These are phyloP conservation scores for Patella pellucida DNA, from an alignment of 2,888 invertebrate genomes.

Conservation along the genomic window DNA sequence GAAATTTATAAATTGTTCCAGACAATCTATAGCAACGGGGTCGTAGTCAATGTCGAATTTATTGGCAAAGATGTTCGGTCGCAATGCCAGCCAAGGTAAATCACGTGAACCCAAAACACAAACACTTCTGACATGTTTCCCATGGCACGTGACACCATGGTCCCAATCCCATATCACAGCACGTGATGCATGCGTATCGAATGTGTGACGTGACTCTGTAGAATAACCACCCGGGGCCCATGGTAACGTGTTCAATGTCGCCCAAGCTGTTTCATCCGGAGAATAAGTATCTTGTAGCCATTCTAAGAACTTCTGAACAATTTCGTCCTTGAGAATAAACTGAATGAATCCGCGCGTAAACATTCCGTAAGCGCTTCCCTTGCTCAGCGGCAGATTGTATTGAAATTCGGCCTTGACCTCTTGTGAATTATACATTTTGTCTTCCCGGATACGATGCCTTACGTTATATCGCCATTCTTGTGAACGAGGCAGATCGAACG, in stretches of 20 bases:
- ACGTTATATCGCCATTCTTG: constrained; percentile 36
- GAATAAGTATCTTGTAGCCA: constrained; percentile 64
- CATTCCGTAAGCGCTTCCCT: constrained; percentile 64
- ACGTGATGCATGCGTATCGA: constrained; percentile 43
- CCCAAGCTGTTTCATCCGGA: constrained; percentile 67
- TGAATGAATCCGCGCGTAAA: constrained; percentile 59
- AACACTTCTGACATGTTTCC: constrained; percentile 42
- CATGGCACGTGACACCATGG: constrained; percentile 38
- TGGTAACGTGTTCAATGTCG: constrained; percentile 58
- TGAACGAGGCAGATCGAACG: constrained; percentile 33
- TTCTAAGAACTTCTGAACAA: constrained; percentile 48
- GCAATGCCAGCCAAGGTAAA: constrained; percentile 49
- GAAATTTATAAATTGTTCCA: constrained; percentile 33
- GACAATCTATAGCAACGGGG: constrained; percentile 46
- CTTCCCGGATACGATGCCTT: constrained; percentile 28
- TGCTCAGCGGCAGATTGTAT: constrained; percentile 44
- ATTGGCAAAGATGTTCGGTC: constrained; percentile 64
- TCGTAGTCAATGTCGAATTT: constrained; percentile 56
- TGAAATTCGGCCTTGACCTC: constrained; percentile 36
- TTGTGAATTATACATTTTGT: constrained; percentile 34
- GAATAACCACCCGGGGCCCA: constrained; percentile 56
- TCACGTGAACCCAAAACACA: constrained; percentile 55
- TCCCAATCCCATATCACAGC: constrained; percentile 51
- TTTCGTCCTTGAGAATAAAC: constrained; percentile 49
- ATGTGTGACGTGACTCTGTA: constrained; percentile 40